These are phyloP conservation scores for Microcebus griseorufus DNA, from an alignment of 2,113 vertebrate genomes.

Conservation along the genomic window DNA sequence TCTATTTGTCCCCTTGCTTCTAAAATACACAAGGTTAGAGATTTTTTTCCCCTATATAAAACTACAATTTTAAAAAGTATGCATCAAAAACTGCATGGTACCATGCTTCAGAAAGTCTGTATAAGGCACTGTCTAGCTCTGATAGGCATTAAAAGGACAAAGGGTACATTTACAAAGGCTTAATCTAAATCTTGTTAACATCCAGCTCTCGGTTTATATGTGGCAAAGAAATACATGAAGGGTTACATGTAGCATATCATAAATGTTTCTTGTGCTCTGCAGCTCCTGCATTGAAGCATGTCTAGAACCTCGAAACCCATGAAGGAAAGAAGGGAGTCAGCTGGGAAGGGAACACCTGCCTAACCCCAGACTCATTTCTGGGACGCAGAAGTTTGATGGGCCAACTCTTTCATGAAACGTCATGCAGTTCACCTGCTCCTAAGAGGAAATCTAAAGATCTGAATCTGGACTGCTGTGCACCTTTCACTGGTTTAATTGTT, in stretches of 20 bases:
- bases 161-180: not conserved
- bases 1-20: not conserved
- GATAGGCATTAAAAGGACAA: not conserved
- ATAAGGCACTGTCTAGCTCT: not conserved
- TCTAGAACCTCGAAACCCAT: not conserved
- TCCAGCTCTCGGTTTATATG: not conserved
- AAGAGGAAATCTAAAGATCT: not conserved
- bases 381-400: not conserved
- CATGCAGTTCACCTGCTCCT: not conserved
- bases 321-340: not conserved
- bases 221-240: not conserved
- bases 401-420: not conserved
- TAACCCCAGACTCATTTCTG: not conserved
- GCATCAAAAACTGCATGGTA: not conserved
- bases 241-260: not conserved
- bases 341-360: rapidly evolving
- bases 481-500: not conserved
- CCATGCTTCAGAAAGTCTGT: not conserved
- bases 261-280: not conserved
- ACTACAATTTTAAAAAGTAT: not conserved
- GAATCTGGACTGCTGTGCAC: not conserved
- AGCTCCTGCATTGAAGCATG: not conserved
- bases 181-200: not conserved
- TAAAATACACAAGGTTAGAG: not conserved
- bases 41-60: not conserved